These are phyloP conservation scores for Athrips mouffetella DNA, from an alignment of 2,888 invertebrate genomes.

Conservation along the genomic window DNA sequence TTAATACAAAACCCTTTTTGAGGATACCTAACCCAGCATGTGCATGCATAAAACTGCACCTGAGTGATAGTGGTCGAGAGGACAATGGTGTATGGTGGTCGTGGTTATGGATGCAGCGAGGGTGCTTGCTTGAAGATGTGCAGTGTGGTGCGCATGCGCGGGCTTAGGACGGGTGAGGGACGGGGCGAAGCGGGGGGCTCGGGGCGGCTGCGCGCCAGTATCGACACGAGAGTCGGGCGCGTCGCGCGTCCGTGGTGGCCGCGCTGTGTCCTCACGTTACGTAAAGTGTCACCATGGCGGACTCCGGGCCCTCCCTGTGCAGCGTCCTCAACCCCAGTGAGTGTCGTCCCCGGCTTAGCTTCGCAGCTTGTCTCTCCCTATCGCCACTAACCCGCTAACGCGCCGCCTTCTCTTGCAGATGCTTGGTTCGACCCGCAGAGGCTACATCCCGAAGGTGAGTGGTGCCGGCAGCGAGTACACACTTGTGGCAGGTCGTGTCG, in stretches of 20 bases:
- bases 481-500: conserved; percentile 44
- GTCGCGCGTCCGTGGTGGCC: conserved; percentile 67
- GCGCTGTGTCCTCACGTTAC: conserved; percentile 53
- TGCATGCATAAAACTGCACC: neutral
- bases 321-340: conserved; percentile 71
- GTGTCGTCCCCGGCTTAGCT: conserved; percentile 40
- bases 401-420: conserved; percentile 86
- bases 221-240: conserved; percentile 78
- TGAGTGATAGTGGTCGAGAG: neutral
- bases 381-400: conserved; percentile 78
- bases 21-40: neutral
- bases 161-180: conserved; percentile 27
- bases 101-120: conserved; percentile 24
- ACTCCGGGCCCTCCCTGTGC: conserved; percentile 71
- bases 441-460: conserved; percentile 94
- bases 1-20: neutral
- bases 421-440: conserved; percentile 96
- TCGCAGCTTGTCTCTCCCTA: conserved; percentile 57
- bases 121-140: conserved; percentile 30
- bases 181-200: conserved; percentile 43
- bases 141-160: conserved; percentile 31
- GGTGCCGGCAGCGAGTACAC: conserved; percentile 38
- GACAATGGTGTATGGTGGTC: conserved; percentile 13
- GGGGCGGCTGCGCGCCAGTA: conserved; percentile 64
- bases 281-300: conserved; percentile 71